Evolutionary conservation across 1,140 invertebrate genomes (phyloP).

Genomic region (Pseudobourletiella spinata): DNA sequence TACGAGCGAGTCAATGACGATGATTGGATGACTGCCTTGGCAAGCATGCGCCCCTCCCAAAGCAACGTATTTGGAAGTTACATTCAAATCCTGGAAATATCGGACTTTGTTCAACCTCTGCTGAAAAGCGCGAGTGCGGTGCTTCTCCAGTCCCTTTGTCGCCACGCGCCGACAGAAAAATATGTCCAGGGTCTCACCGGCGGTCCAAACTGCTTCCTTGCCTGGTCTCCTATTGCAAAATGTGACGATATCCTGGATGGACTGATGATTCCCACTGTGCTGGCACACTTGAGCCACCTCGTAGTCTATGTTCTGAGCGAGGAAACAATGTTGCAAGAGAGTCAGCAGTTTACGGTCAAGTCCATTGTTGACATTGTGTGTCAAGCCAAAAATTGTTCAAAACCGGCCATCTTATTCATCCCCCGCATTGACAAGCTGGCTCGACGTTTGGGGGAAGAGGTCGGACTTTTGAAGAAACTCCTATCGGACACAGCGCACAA

Average conservation of each 20-base stretch:
- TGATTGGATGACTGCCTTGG: conserved; percentile 1
- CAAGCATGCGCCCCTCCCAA: not conserved
- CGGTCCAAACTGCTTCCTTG: conserved; percentile 1
- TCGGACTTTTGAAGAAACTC: not conserved
- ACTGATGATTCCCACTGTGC: not conserved
- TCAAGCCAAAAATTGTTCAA: conserved; percentile 1
- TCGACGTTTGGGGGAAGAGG: not conserved
- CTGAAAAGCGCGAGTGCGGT: not conserved
- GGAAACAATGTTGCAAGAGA: not conserved
- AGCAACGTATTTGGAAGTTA: conserved; percentile 3
- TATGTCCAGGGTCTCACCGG: not conserved
- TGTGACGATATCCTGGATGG: not conserved
- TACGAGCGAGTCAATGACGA: not conserved
- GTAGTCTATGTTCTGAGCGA: not conserved
- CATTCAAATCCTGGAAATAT: not conserved
- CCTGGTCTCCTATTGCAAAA: not conserved
- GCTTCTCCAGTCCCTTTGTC: not conserved
- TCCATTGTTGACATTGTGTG: not conserved
- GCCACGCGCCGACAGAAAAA: not conserved
- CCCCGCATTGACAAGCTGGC: conserved; percentile 2
- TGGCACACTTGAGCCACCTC: not conserved
- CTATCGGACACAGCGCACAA: not conserved
- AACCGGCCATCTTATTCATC: conserved; percentile 1
- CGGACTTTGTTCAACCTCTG: not conserved
- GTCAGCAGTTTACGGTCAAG: not conserved